Percentiles rank a stretch among this genome's conserved stretches.
phyloP scores from a whole-genome alignment of 2,888 invertebrate species.

The Netelia fuscicornis region DNA sequence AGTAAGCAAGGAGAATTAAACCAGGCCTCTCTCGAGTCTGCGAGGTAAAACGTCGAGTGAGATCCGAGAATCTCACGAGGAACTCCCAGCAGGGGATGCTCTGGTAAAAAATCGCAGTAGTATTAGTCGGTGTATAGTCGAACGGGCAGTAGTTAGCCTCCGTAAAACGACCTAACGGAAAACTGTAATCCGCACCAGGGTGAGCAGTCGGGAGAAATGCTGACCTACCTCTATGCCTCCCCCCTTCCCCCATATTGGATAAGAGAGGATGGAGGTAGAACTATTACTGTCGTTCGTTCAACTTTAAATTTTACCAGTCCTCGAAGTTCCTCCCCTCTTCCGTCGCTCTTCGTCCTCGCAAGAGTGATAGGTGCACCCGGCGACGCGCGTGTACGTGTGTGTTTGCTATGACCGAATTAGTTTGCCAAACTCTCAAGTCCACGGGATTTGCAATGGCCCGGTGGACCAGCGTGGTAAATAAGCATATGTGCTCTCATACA shows the following conservation, averaged over 20 bases:
- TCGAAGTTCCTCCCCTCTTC: constrained; percentile 42
- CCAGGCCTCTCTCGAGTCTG: constrained; percentile 8
- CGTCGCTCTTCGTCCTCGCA: constrained; percentile 25
- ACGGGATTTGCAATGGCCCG: constrained; percentile 40
- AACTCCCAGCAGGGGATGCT: constrained; percentile 29
- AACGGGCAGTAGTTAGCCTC: constrained; percentile 57
- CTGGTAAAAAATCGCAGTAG: constrained; percentile 44
- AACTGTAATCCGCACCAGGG: constrained; percentile 64
- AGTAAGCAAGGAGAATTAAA: constrained; percentile 27
- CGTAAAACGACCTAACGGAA: constrained; percentile 64
- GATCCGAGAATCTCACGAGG: constrained; percentile 32
- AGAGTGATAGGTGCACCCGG: constrained; percentile 26
- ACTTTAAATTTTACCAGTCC: constrained; percentile 64
- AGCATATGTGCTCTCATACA: not conserved
- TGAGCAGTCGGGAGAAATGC: constrained; percentile 49
- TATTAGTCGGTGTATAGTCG: constrained; percentile 58
- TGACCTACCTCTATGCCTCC: constrained; percentile 35
- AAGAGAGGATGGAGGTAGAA: not conserved
- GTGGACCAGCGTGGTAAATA: constrained; percentile 42
- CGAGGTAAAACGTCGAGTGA: constrained; percentile 25
- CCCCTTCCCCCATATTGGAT: not conserved
- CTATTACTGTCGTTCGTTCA: constrained; percentile 65
- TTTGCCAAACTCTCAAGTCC: constrained; percentile 63
- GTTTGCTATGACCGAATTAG: constrained; percentile 60
- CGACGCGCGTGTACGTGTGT: constrained; percentile 32